Evolutionary conservation across 2,888 invertebrate species (phyloP).

Genomic region (Metellina segmentata): DNA sequence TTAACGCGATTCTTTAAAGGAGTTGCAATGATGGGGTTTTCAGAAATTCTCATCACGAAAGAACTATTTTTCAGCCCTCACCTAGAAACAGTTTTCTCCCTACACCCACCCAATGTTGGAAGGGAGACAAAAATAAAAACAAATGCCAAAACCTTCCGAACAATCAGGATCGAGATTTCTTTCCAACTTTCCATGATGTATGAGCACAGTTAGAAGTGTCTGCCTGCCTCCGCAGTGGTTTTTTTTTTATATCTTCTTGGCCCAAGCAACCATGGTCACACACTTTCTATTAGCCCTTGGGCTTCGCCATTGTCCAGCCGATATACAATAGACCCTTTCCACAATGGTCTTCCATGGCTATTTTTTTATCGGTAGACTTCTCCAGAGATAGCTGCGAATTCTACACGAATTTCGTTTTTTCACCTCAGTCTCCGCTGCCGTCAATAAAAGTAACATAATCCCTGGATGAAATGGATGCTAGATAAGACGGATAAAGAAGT

Average conservation of each 20-base stretch:
- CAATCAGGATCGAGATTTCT: constrained; percentile 38
- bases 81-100: background rate
- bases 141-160: constrained; percentile 15
- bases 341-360: constrained; percentile 22
- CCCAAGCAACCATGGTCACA: constrained; percentile 23
- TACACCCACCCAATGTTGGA: background rate
- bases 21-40: background rate
- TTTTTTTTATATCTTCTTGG: constrained; percentile 20
- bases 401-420: constrained; percentile 25
- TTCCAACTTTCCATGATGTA: constrained; percentile 49
- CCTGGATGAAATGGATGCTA: constrained; percentile 56
- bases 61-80: constrained; percentile 5
- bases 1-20: background rate
- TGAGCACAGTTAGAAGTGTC: constrained; percentile 12
- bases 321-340: constrained; percentile 45
- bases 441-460: constrained; percentile 63
- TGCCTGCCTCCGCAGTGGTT: background rate
- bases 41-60: background rate
- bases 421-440: constrained; percentile 2
- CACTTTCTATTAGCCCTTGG: constrained; percentile 54
- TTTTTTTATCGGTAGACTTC: constrained; percentile 25
- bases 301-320: constrained; percentile 30
- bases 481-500: constrained; percentile 66
- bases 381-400: constrained; percentile 43
- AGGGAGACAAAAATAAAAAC: constrained; percentile 8